Evolutionary conservation across 2,888 invertebrate genomes (phyloP).

Genomic region (Cistogaster globosa): DNA sequence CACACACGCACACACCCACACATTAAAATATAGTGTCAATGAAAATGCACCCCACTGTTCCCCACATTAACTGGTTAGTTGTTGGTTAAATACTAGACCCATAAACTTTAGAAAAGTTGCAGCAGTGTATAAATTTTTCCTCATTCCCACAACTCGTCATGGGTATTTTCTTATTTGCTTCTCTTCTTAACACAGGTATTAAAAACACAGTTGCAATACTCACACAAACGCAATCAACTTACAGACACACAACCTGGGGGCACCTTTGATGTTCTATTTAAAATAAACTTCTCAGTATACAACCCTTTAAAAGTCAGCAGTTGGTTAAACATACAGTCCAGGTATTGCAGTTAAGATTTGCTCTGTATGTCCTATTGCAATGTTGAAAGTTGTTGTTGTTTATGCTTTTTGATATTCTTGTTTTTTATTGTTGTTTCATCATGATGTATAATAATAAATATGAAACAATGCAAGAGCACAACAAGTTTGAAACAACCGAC

Average conservation of each 20-base stretch:
- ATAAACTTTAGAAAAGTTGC: slow-evolving; percentile 51
- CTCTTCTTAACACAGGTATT: slow-evolving; percentile 38
- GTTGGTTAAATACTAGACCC: slow-evolving; percentile 67
- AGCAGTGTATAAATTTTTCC: slow-evolving; percentile 7
- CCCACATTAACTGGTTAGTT: slow-evolving; percentile 41
- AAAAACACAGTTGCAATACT: not conserved
- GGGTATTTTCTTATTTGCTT: slow-evolving; percentile 18
- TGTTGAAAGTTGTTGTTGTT: not conserved
- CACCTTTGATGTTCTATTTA: slow-evolving; percentile 70
- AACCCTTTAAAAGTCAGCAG: slow-evolving; percentile 1
- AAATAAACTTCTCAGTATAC: slow-evolving; percentile 40
- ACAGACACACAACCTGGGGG: slow-evolving; percentile 57
- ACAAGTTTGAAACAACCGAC: not conserved
- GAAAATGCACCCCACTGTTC: slow-evolving; percentile 53
- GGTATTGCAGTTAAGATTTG: slow-evolving; percentile 7
- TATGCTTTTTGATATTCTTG: slow-evolving; percentile 12
- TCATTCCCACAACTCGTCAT: not conserved
- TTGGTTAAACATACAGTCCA: not conserved
- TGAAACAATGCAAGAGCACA: slow-evolving; percentile 2
- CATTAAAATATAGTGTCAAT: slow-evolving; percentile 48
- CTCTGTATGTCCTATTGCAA: not conserved
- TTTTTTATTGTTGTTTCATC: slow-evolving; percentile 28
- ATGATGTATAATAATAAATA: slow-evolving; percentile 31
- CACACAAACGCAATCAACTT: not conserved
- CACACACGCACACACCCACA: too few species aligned